Evolutionary conservation across 1,140 invertebrate genomes (phyloP).

Genomic region (Camponotus vicinus): DNA sequence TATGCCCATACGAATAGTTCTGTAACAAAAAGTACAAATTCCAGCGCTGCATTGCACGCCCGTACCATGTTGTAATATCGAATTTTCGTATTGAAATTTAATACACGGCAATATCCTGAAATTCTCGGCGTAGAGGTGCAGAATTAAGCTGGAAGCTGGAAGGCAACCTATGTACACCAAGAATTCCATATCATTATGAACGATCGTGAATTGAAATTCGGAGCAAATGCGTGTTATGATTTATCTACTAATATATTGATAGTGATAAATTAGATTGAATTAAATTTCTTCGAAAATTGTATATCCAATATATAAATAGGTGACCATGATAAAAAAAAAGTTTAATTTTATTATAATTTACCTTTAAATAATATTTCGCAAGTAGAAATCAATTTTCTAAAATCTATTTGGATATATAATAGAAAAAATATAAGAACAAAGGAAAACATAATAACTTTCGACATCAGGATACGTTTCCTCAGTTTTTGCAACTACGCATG

Average conservation of each 20-base stretch:
- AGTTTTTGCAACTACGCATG: neutral
- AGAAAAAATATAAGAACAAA: too few species aligned
- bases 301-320: neutral
- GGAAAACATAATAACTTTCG: too few species aligned
- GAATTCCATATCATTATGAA: slow-evolving; percentile 49
- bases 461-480: too few species aligned
- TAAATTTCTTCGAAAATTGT: neutral
- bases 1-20: slow-evolving; percentile 38
- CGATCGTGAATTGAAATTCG: slow-evolving; percentile 26
- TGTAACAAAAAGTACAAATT: slow-evolving; percentile 51
- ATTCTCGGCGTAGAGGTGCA: slow-evolving; percentile 39
- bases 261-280: neutral
- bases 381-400: neutral
- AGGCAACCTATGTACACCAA: slow-evolving; percentile 31
- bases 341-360: neutral
- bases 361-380: slow-evolving; percentile 6
- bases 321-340: neutral
- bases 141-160: slow-evolving; percentile 28
- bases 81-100: slow-evolving; percentile 60
- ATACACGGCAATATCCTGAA: slow-evolving; percentile 40
- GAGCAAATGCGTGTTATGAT: neutral
- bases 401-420: neutral
- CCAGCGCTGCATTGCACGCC: slow-evolving; percentile 29
- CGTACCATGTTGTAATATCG: slow-evolving; percentile 45
- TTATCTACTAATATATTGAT: neutral